These are phyloP conservation scores for Cryptops parisi DNA, from an alignment of 2,888 invertebrate species.

Conservation along the genomic window DNA sequence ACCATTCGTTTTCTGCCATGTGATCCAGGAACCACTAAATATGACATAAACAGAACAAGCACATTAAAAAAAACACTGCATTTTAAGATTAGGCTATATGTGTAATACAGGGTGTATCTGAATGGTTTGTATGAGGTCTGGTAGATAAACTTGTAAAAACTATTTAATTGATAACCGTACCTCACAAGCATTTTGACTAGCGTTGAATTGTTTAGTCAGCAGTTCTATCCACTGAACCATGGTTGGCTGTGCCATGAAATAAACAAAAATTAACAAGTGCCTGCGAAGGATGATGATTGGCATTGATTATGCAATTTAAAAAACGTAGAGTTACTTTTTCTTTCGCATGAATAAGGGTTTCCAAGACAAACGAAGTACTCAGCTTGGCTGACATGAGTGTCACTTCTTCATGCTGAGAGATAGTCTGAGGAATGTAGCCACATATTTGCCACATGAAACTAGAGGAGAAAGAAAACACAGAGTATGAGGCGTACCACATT, in stretches of 20 bases:
- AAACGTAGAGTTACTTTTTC: conserved; percentile 57
- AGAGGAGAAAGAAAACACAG: conserved; percentile 22
- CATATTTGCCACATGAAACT: conserved; percentile 97
- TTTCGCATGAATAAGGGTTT: conserved; percentile 92
- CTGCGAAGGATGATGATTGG: neutral
- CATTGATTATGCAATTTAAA: no score
- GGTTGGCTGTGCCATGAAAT: conserved; percentile 50
- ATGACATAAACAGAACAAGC: conserved; percentile 9
- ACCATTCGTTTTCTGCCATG: conserved; percentile 88
- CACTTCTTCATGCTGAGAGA: conserved; percentile 58
- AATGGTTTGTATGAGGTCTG: neutral
- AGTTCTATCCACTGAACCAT: conserved; percentile 95
- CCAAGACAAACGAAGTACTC: conserved; percentile 86
- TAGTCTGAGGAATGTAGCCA: conserved; percentile 78
- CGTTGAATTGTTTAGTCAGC: conserved; percentile 85
- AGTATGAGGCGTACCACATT: no score
- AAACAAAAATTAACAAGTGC: neutral
- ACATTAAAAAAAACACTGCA: no score
- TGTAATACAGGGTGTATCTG: no score
- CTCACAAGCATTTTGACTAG: conserved; percentile 48
- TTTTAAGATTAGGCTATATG: no score
- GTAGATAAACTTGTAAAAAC: neutral
- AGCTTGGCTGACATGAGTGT: conserved; percentile 73
- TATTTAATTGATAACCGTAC: conserved; percentile 21
- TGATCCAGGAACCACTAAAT: conserved; percentile 76